Conservation (phyloP, 92 coral and sea anemone genomes). For the Bergia sp. region DNA sequence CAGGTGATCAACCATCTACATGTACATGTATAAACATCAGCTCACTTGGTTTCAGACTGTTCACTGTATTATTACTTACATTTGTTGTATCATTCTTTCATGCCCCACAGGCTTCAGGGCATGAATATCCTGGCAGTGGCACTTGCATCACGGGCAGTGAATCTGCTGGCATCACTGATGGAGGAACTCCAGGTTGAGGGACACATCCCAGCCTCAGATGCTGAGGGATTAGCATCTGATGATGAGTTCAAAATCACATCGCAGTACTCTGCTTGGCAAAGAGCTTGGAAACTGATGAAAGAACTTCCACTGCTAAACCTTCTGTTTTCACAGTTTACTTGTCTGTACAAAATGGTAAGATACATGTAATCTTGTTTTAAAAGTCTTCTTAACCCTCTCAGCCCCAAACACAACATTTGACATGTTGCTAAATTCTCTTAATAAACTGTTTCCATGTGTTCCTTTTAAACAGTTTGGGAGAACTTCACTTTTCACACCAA, state of each 20-base stretch:
- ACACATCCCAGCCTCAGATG: conserved; percentile 55
- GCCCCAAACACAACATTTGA: too few relatives aligned
- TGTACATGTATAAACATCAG: too few relatives aligned
- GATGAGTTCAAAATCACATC: conserved; percentile 71
- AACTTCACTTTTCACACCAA: too few relatives aligned
- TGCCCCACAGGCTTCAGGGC: conserved; percentile 72
- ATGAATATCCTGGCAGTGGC: conserved; percentile 77
- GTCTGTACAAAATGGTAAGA: conserved; percentile 82
- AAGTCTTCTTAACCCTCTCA: too few relatives aligned
- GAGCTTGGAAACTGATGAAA: conserved; percentile 72
- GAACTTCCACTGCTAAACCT: conserved; percentile 75
- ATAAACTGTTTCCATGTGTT: too few relatives aligned
- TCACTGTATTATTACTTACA: too few relatives aligned
- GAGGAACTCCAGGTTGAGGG: conserved; percentile 93
- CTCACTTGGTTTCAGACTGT: too few relatives aligned
- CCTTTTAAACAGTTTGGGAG: too few relatives aligned
- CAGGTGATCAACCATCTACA: too few relatives aligned
- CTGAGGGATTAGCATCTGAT: conserved; percentile 48
- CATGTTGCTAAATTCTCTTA: too few relatives aligned
- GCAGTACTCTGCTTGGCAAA: conserved; percentile 82
- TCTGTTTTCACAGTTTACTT: conserved; percentile 74
- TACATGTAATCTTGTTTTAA: too few relatives aligned
- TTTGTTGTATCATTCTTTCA: neutral
- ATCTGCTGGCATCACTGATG: conserved; percentile 72
- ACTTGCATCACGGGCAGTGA: conserved; percentile 79